Evolutionary conservation across 2,113 vertebrate species (phyloP).

Genomic region (Poecile atricapillus): DNA sequence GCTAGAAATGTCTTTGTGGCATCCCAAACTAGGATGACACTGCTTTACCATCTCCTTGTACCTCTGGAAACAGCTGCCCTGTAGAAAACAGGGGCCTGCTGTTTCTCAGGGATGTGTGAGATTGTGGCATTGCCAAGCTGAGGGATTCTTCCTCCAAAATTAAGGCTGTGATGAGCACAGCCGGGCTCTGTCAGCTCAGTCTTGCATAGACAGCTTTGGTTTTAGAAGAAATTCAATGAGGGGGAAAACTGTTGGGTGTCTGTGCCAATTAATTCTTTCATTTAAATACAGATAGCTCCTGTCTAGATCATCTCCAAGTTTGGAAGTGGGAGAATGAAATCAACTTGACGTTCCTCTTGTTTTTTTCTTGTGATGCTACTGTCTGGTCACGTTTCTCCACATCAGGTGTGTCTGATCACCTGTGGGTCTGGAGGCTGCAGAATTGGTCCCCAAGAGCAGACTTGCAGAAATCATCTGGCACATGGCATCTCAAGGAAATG

Average conservation of each 20-base stretch:
- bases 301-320: background rate
- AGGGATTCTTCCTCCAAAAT: background rate
- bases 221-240: background rate
- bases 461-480: background rate
- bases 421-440: background rate
- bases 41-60: background rate
- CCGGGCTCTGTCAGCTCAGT: background rate
- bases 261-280: background rate
- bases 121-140: background rate
- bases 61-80: background rate
- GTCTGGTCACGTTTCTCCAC: background rate
- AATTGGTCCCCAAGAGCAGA: background rate
- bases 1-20: background rate
- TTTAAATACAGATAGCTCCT: background rate
- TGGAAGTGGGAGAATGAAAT: background rate
- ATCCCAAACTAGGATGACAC: background rate
- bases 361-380: rapidly evolving
- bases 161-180: background rate
- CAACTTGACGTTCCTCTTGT: background rate
- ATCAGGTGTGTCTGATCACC: background rate
- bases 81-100: background rate
- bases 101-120: background rate
- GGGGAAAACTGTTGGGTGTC: background rate
- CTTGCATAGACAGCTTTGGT: background rate
- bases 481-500: background rate